phyloP scores from a whole-genome alignment of 2,797 vertebrate species.

The Propithecus perrieri region DNA sequence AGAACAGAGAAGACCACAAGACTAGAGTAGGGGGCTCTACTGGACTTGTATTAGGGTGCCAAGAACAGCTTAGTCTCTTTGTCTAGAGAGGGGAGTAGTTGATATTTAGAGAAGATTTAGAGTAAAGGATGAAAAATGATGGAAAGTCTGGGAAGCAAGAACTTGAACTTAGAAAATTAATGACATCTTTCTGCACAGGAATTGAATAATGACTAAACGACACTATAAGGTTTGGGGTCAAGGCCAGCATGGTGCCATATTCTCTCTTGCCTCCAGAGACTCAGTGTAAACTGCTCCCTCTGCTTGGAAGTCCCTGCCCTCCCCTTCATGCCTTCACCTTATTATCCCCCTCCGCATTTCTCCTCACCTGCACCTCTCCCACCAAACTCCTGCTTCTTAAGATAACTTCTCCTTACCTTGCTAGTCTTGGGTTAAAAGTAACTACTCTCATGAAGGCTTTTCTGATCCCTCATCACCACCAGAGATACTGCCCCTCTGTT shows the following conservation, averaged over 20 bases:
- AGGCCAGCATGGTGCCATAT: neutral
- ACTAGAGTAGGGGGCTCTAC: neutral
- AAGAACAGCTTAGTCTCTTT: neutral
- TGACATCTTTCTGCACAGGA: neutral
- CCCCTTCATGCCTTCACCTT: neutral
- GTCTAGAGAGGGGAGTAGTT: neutral
- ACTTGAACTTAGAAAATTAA: neutral
- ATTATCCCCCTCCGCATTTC: neutral
- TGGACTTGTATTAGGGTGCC: neutral
- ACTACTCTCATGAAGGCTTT: neutral
- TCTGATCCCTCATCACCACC: neutral
- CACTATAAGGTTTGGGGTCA: neutral
- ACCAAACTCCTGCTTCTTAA: neutral
- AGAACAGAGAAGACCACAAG: neutral
- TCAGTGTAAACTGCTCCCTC: neutral
- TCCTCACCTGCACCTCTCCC: rapidly evolving
- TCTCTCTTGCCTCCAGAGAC: neutral
- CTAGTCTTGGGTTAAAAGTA: neutral
- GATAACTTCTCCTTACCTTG: neutral
- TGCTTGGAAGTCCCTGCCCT: neutral
- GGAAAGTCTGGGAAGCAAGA: neutral
- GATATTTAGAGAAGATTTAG: neutral
- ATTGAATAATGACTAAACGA: neutral
- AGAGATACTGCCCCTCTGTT: neutral
- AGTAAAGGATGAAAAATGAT: neutral